Conservation (phyloP, 2,797 vertebrate species). For the Coregonus suidteri region DNA sequence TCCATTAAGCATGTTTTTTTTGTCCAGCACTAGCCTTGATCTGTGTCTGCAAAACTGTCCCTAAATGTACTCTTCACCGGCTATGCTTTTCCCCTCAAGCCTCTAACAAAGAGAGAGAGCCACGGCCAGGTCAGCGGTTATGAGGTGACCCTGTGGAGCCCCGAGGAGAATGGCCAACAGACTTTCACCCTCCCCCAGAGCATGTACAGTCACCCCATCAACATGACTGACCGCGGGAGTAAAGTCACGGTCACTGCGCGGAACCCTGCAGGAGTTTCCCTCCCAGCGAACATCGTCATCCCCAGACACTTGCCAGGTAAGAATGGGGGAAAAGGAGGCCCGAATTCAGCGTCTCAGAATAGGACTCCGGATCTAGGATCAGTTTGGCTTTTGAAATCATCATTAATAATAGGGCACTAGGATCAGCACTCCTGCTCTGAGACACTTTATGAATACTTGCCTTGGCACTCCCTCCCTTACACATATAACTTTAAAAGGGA, state of each 20-base stretch:
- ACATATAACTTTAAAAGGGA: background rate
- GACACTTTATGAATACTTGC: background rate
- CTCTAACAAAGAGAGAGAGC: constrained; percentile 61
- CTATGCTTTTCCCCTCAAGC: constrained; percentile 51
- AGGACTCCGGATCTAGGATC: background rate
- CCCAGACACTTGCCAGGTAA: constrained; percentile 34
- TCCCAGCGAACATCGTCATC: constrained; percentile 50
- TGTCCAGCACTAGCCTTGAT: no score
- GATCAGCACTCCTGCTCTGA: background rate
- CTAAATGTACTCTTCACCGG: background rate
- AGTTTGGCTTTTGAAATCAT: background rate
- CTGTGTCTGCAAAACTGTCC: background rate
- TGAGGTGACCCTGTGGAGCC: constrained; percentile 64
- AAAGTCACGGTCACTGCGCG: constrained; percentile 57
- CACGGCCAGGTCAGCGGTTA: constrained; percentile 67
- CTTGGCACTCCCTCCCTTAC: no score
- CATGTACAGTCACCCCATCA: constrained; percentile 42
- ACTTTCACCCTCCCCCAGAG: constrained; percentile 28
- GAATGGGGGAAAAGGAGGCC: background rate
- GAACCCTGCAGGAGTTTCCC: constrained; percentile 63
- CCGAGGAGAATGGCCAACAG: constrained; percentile 46
- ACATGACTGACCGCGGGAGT: constrained; percentile 48
- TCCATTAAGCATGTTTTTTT: background rate
- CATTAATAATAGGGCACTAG: background rate
- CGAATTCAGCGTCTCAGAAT: background rate